Evolutionary conservation across 35 echinoderm and acorn worm genomes (phyloP), one percentile per base, ranked within the genome.

Genomic region (Apostichopus parvimensis): DNA sequence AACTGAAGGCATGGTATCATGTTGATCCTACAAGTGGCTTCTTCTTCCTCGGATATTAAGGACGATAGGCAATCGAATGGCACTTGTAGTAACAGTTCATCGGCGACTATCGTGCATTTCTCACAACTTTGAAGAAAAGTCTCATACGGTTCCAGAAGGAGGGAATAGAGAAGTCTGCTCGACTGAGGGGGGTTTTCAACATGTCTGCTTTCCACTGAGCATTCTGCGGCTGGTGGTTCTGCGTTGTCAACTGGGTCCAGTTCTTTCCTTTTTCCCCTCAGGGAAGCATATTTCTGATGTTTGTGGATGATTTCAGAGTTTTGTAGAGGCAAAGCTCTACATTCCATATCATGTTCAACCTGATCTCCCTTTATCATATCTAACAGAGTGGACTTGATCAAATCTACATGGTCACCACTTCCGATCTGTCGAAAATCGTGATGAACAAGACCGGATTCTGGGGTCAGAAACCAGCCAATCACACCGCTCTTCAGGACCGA

Each of bases 1-100:
- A 88, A 88, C 8, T 88, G 86, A 66, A 88, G 57, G n/a, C 86
- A 72, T 17, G 86, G 86, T 53, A 88, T 54, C 12, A 88, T 17
- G 60, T 13, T 88, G 86, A 88, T 18, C 62, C 61, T 88, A 22
- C 71, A n/a, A 65, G 62, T 13, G n/a, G 57, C 18, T 72, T 72
- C 62, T 24, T 57, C 56, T 52, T 66, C 62, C 17, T 62, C 45
- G 2, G 17, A 21, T 9, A 28, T 57, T 22, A 34, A 14, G 18
- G 64, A 9, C 9, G 21, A 17, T 10, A 88, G 64, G 45, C 86
- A 72, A 72, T 88, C 86, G 28, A 88, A 88, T 21, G 86, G 86
- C 28, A 88, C 86, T 9, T 88, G 86, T 6, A 72, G 13, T 8
- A 88, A 72, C 61, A 72, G 14, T 26, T 88, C 66, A 88, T 88